phyloP scores from a whole-genome alignment of 2,888 invertebrate genomes.

The Caenorhabditis sinica region DNA sequence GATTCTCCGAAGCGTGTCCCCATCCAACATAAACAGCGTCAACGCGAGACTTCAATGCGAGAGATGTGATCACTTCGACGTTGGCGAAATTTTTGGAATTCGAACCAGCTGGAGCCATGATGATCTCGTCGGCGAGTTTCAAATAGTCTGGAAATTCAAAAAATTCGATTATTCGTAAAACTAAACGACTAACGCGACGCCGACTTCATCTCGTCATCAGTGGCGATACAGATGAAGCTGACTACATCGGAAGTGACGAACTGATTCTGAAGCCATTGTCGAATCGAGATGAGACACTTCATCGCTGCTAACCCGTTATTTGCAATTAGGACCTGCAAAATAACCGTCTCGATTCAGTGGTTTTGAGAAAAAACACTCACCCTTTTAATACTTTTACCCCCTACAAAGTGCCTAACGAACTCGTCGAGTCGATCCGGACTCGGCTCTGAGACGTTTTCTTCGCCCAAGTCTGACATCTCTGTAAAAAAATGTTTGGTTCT shows the following conservation, averaged over 20 bases:
- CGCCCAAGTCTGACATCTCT: slow-evolving; percentile 61
- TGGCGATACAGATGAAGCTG: slow-evolving; percentile 62
- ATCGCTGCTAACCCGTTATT: slow-evolving; percentile 66
- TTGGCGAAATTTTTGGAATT: slow-evolving; percentile 99
- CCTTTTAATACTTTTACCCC: slow-evolving; percentile 47
- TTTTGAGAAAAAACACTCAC: not conserved
- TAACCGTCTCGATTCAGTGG: too few relatives aligned
- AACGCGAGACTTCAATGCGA: slow-evolving; percentile 86
- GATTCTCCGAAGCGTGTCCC: slow-evolving; percentile 99
- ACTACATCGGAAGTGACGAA: slow-evolving; percentile 33
- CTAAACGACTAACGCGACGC: slow-evolving; percentile 45
- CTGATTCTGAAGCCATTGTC: slow-evolving; percentile 55
- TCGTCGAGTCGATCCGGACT: slow-evolving; percentile 22
- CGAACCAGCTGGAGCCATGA: slow-evolving; percentile 96
- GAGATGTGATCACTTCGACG: slow-evolving; percentile 96
- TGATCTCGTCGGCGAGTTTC: slow-evolving; percentile 98
- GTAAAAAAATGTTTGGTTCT: slow-evolving; percentile 5
- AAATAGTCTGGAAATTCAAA: slow-evolving; percentile 91
- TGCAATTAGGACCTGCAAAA: slow-evolving; percentile 63
- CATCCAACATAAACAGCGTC: slow-evolving; percentile 98
- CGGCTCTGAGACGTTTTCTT: slow-evolving; percentile 28
- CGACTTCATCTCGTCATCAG: slow-evolving; percentile 55
- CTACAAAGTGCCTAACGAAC: slow-evolving; percentile 47
- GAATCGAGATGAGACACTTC: slow-evolving; percentile 59
- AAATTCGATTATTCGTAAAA: not conserved